A percentile compares a stretch with the other conserved stretches of the same genome.
Conservation (phyloP, 2,797 vertebrate genomes). For the Sardinella longiceps region DNA sequence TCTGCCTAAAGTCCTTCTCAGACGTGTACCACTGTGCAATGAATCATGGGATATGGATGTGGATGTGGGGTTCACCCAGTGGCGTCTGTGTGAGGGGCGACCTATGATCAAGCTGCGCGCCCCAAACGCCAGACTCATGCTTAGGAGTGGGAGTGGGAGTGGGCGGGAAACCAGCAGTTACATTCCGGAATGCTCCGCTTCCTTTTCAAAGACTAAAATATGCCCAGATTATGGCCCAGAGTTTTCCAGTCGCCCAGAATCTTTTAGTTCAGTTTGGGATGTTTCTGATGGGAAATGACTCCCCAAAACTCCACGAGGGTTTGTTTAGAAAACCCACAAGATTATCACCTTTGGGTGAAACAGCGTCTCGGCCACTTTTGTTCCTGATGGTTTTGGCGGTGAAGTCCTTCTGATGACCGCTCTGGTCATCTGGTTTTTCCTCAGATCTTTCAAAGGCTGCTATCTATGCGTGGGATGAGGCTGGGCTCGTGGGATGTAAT, state of each 20-base stretch:
- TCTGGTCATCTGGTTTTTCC: background rate
- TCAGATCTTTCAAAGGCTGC: background rate
- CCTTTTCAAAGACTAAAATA: background rate
- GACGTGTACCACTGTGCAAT: background rate
- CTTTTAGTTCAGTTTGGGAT: background rate
- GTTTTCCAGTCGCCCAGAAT: background rate
- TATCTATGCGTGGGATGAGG: background rate
- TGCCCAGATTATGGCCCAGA: slow-evolving; percentile 4
- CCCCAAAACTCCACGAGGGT: background rate
- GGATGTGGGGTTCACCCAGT: background rate
- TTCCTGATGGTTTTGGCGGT: background rate
- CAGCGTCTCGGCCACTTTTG: background rate
- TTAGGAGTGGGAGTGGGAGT: background rate
- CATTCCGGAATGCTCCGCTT: background rate
- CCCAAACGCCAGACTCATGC: background rate
- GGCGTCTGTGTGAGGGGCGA: background rate
- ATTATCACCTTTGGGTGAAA: background rate
- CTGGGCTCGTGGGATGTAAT: background rate
- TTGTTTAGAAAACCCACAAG: slow-evolving; percentile 6
- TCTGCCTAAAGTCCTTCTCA: too few relatives aligned
- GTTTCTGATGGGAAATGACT: background rate
- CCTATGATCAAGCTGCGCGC: background rate
- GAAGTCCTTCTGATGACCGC: background rate
- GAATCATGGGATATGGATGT: background rate
- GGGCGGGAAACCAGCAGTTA: background rate